These are phyloP conservation scores for Cephalotes varians DNA, from an alignment of 2,888 invertebrate species.

Conservation along the genomic window DNA sequence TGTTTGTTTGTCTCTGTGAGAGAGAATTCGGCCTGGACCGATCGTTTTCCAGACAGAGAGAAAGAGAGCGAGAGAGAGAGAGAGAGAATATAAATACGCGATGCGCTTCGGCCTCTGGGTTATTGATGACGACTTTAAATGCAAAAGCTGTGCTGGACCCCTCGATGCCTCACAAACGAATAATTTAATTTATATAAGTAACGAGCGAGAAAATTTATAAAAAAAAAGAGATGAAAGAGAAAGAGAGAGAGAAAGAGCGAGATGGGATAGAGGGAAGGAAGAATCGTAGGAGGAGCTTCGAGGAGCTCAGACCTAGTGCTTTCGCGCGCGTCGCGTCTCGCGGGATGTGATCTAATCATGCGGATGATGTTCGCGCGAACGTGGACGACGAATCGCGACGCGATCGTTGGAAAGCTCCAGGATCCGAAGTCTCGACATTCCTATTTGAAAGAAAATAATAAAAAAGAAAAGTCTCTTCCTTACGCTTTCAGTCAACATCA, in stretches of 20 bases:
- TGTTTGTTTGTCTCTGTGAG: conserved; percentile 66
- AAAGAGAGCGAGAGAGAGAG: conserved; percentile 39
- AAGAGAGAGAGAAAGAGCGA: too few species aligned
- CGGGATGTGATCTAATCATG: conserved; percentile 2
- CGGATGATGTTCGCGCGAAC: conserved; percentile 5
- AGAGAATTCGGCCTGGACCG: conserved; percentile 54
- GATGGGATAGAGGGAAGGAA: conserved; percentile 12
- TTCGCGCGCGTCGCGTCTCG: conserved; percentile 36
- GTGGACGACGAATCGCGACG: conserved; percentile 29
- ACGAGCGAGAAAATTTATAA: conserved; percentile 61
- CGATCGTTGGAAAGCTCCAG: conserved; percentile 70
- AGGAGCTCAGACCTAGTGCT: conserved; percentile 54
- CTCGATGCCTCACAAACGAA: conserved; percentile 68
- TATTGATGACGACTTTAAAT: conserved; percentile 60
- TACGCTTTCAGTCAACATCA: conserved; percentile 63
- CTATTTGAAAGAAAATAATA: conserved; percentile 68
- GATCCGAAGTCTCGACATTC: conserved; percentile 81
- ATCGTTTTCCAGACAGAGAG: conserved; percentile 53
- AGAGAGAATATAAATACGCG: conserved; percentile 47
- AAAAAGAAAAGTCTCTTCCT: conserved; percentile 63
- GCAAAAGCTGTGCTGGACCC: conserved; percentile 60
- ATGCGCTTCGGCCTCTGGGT: conserved; percentile 58
- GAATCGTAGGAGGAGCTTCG: conserved; percentile 37
- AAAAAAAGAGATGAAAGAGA: conserved; percentile 27
- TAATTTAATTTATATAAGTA: conserved; percentile 83